Percentiles rank a stretch among this genome's conserved stretches.
Conservation (phyloP, 2,113 vertebrate species). For the Prunella himalayana region DNA sequence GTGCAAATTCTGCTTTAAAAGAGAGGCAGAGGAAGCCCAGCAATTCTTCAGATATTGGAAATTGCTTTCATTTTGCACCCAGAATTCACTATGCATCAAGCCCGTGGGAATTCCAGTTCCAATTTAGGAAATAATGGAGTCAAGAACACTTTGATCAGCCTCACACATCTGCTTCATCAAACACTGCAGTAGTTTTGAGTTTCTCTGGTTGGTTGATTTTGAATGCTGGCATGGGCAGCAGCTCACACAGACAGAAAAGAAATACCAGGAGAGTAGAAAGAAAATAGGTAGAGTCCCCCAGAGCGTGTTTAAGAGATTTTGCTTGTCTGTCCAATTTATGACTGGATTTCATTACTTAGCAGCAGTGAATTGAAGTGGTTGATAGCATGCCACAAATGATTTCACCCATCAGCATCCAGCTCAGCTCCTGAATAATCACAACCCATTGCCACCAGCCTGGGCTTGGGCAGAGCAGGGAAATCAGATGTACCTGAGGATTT, state of each 20-base stretch:
- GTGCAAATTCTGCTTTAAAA: not conserved
- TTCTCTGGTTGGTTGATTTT: conserved; percentile 1
- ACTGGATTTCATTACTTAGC: conserved; percentile 36
- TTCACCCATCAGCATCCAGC: conserved; percentile 3
- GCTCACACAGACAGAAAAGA: not conserved
- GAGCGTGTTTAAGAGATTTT: conserved; percentile 10
- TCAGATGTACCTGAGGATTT: not conserved
- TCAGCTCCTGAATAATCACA: not conserved
- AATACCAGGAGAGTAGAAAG: not conserved
- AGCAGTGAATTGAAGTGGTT: conserved; percentile 10
- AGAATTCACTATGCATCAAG: not conserved
- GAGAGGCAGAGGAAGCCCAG: not conserved
- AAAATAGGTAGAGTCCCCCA: conserved; percentile 10
- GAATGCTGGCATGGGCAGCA: not conserved
- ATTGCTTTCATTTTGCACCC: not conserved
- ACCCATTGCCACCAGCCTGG: not conserved
- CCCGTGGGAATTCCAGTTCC: not conserved
- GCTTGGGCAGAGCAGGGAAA: not conserved
- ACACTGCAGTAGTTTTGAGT: not conserved
- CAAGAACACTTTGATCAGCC: not conserved
- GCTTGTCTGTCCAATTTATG: conserved; percentile 38
- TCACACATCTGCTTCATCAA: not conserved
- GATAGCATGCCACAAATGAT: conserved; percentile 13
- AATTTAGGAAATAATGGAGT: not conserved
- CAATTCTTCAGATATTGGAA: not conserved